Evolutionary conservation across 2,797 vertebrate species (phyloP).

Genomic region (Natrix natrix): DNA sequence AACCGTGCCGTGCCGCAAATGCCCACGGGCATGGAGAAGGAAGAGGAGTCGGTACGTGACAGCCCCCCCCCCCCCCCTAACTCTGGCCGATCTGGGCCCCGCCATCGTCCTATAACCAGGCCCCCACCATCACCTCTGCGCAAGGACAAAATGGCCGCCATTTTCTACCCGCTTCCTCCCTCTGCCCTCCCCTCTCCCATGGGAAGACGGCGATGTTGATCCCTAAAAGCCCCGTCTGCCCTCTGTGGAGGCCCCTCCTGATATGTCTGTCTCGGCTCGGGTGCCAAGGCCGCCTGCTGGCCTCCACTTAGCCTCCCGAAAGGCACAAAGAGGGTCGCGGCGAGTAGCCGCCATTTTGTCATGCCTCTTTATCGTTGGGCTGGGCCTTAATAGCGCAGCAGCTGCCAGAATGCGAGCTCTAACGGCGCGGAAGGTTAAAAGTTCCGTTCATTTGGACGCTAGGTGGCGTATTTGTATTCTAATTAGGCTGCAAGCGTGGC

Average conservation of each 20-base stretch:
- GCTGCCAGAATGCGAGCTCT: constrained; percentile 15
- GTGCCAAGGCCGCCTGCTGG: constrained; percentile 42
- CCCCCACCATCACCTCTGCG: constrained; percentile 80
- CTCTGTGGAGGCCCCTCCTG: not conserved
- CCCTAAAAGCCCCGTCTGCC: not conserved
- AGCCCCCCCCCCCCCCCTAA: constrained; percentile 60
- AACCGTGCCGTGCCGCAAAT: constrained; percentile 98
- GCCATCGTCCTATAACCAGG: constrained; percentile 57
- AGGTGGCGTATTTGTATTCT: constrained; percentile 31
- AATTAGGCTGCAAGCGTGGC: not conserved
- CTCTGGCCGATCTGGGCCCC: constrained; percentile 64
- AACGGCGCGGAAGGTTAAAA: not conserved
- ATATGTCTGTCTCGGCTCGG: constrained; percentile 9
- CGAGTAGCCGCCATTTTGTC: constrained; percentile 90
- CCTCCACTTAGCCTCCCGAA: constrained; percentile 56
- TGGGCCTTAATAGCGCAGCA: constrained; percentile 73
- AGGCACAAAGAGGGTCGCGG: constrained; percentile 91
- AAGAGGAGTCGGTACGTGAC: constrained; percentile 99
- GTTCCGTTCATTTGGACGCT: not conserved
- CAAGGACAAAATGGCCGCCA: constrained; percentile 95
- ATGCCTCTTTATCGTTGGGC: constrained; percentile 68
- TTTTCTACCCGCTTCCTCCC: constrained; percentile 71
- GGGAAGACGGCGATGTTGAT: not conserved
- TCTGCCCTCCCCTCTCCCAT: constrained; percentile 57
- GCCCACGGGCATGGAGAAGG: constrained; percentile 99